Evolutionary conservation across 2,113 vertebrate genomes (phyloP).

Genomic region (Pongo abelii): DNA sequence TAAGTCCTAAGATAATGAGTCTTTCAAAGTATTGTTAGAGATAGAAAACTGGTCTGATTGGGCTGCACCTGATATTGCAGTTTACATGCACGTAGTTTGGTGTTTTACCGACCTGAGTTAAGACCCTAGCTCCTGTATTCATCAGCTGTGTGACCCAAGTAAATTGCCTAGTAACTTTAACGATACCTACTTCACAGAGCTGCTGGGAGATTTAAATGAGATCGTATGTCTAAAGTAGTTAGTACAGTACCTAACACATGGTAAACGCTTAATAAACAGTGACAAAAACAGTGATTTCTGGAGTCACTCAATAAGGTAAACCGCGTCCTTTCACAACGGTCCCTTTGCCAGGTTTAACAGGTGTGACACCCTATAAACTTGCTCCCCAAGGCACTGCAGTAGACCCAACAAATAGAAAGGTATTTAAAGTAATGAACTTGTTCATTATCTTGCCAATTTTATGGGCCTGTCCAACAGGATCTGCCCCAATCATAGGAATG

Average conservation of each 20-base stretch:
- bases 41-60: too few species aligned
- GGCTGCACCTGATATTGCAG: too few species aligned
- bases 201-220: constrained; percentile 25
- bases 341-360: background rate
- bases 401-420: constrained; percentile 34
- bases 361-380: constrained; percentile 26
- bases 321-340: background rate
- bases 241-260: background rate
- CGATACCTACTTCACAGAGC: background rate
- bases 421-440: constrained; percentile 43
- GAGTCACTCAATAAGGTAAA: background rate
- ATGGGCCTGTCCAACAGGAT: background rate
- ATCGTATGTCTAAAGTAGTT: background rate
- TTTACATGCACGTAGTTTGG: background rate
- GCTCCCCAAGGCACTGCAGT: background rate
- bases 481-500: background rate
- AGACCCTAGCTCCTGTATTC: background rate
- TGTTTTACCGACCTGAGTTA: background rate
- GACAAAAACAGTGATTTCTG: background rate
- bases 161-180: background rate
- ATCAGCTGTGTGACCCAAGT: background rate
- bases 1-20: background rate
- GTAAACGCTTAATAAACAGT: constrained; percentile 10
- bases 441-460: constrained; percentile 58
- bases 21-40: background rate